These are phyloP conservation scores for Silurus meridionalis DNA, from an alignment of 2,113 vertebrate genomes.

Conservation along the genomic window DNA sequence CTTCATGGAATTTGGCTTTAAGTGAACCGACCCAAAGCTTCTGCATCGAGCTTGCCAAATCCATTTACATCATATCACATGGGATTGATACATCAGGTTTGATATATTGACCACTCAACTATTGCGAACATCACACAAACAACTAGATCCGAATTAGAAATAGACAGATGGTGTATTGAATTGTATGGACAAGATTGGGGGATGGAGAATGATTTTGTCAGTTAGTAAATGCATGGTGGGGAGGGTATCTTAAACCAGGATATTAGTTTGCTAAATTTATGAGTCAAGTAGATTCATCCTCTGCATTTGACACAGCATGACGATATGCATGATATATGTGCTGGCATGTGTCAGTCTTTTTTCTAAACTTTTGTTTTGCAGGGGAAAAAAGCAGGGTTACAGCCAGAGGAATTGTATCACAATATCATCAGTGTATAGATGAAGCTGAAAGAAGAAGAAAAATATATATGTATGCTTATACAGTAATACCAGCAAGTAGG, in stretches of 20 bases:
- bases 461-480: too few species aligned
- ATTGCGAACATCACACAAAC: not conserved
- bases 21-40: constrained; percentile 28
- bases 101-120: not conserved
- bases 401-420: too few species aligned
- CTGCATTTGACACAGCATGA: not conserved
- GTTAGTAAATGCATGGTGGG: not conserved
- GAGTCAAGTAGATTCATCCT: not conserved
- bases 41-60: not conserved
- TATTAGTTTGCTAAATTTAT: not conserved
- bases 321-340: not conserved
- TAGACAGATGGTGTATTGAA: not conserved
- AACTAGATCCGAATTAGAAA: not conserved
- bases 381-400: not conserved
- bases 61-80: not conserved
- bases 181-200: not conserved
- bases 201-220: not conserved
- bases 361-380: not conserved
- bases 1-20: not conserved
- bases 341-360: not conserved
- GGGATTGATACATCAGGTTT: not conserved
- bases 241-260: too few species aligned
- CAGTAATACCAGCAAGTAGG: too few species aligned
- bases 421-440: too few species aligned
- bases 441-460: too few species aligned